phyloP scores from a whole-genome alignment of 2,113 vertebrate species.

The Pampusana beccarii region DNA sequence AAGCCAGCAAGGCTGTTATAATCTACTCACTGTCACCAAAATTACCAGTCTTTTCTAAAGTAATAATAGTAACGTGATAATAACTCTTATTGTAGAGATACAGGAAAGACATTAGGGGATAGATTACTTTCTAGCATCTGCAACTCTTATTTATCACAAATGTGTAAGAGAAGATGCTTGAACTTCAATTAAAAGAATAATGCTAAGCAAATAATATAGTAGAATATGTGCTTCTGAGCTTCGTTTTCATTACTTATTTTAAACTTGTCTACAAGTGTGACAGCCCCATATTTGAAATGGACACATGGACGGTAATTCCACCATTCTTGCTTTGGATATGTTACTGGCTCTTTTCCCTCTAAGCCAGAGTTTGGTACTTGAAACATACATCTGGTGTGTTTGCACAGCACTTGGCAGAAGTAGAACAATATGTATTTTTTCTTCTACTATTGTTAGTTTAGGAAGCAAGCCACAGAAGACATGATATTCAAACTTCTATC shows the following conservation, averaged over 20 bases:
- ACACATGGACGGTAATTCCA: background rate
- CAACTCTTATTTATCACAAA: background rate
- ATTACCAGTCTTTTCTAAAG: constrained; percentile 27
- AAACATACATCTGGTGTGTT: background rate
- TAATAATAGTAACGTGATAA: constrained; percentile 9
- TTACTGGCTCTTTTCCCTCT: background rate
- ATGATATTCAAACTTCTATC: background rate
- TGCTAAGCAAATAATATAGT: background rate
- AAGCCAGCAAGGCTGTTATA: constrained; percentile 36
- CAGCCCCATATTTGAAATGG: background rate
- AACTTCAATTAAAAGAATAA: background rate
- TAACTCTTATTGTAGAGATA: constrained; percentile 11
- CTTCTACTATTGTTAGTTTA: background rate
- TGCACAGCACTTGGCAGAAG: background rate
- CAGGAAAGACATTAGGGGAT: background rate
- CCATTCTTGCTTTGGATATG: background rate
- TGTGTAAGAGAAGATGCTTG: background rate
- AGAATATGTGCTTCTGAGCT: background rate
- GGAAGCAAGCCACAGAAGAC: background rate
- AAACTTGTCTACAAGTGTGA: background rate
- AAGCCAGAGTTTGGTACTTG: background rate
- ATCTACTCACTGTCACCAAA: constrained; percentile 43
- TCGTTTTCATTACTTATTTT: background rate
- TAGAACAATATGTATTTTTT: background rate
- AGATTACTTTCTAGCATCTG: background rate